Evolutionary conservation across 2,888 invertebrate genomes (phyloP).

Genomic region (Corythucha ciliata): DNA sequence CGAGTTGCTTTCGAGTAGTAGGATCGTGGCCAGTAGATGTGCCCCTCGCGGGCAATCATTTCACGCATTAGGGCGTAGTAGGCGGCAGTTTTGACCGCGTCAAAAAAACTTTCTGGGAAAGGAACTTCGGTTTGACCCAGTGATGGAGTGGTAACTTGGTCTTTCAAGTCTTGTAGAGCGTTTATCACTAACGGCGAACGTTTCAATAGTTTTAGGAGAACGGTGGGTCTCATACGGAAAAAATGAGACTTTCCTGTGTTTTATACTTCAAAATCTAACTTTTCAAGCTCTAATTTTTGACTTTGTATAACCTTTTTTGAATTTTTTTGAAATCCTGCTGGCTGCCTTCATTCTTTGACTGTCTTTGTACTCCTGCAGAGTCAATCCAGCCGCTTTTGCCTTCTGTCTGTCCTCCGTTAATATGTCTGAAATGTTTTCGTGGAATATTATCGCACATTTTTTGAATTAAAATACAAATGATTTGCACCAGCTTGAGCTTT

Average conservation of each 20-base stretch:
- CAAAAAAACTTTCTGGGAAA: slow-evolving; percentile 1
- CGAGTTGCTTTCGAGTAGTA: no score
- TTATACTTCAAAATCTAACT: no score
- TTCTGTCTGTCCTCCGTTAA: no score
- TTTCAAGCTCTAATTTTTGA: no score
- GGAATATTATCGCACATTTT: no score
- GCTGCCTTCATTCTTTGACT: slow-evolving; percentile 13
- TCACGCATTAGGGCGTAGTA: slow-evolving; percentile 11
- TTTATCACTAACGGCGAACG: neutral
- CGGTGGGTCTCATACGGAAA: slow-evolving; percentile 9
- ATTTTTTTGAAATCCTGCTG: slow-evolving; percentile 1
- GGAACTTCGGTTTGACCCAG: slow-evolving; percentile 7
- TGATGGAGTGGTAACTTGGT: neutral
- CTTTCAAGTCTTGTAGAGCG: neutral
- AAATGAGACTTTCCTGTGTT: slow-evolving; percentile 9
- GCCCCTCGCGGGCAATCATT: slow-evolving; percentile 17
- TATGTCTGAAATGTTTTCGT: no score
- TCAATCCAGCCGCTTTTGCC: slow-evolving; percentile 17
- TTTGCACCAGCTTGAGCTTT: no score
- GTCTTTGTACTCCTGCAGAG: slow-evolving; percentile 13
- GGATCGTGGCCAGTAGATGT: slow-evolving; percentile 19
- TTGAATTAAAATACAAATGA: no score
- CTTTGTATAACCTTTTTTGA: no score
- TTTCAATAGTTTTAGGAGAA: slow-evolving; percentile 9
- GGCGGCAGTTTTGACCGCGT: slow-evolving; percentile 15